Evolutionary conservation across 53 echinoderm and acorn worm species (phyloP).

Genomic region (Temnopleurus reevesii): DNA sequence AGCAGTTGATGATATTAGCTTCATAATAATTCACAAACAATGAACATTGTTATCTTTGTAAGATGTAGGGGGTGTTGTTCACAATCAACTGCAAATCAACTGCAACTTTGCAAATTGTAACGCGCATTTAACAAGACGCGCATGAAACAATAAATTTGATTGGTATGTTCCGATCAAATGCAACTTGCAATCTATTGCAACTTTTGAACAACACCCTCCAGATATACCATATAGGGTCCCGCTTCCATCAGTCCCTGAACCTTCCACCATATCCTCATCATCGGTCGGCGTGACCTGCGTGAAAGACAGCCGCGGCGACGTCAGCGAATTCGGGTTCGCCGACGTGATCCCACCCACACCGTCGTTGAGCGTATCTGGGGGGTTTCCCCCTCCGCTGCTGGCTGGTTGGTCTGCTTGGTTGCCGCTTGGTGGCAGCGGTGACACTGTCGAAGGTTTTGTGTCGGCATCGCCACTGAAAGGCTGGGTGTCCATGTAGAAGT

Average conservation of each 20-base stretch:
- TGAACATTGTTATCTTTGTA: too few species aligned
- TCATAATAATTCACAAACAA: too few species aligned
- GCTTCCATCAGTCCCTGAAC: slow-evolving; percentile 39
- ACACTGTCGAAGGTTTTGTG: background rate
- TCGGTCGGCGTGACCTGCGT: slow-evolving; percentile 46
- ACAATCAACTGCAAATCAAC: too few species aligned
- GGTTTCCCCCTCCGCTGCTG: slow-evolving; percentile 7
- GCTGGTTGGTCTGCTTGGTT: slow-evolving; percentile 19
- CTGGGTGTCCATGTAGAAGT: slow-evolving; percentile 42
- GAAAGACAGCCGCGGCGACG: slow-evolving; percentile 41
- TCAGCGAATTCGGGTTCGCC: background rate
- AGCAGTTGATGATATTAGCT: too few species aligned
- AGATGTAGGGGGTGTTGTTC: too few species aligned
- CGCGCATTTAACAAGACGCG: too few species aligned
- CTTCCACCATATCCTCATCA: slow-evolving; percentile 34
- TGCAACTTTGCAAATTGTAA: too few species aligned
- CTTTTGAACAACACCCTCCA: too few species aligned
- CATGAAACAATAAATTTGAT: too few species aligned
- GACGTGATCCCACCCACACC: background rate
- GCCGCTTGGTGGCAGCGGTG: background rate
- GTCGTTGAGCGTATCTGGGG: background rate
- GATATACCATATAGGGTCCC: too few species aligned
- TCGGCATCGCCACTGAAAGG: background rate
- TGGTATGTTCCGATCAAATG: too few species aligned
- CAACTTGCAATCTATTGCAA: too few species aligned